These are phyloP conservation scores for Enchytraeus crypticus DNA, from an alignment of 2,888 invertebrate genomes.

Conservation along the genomic window DNA sequence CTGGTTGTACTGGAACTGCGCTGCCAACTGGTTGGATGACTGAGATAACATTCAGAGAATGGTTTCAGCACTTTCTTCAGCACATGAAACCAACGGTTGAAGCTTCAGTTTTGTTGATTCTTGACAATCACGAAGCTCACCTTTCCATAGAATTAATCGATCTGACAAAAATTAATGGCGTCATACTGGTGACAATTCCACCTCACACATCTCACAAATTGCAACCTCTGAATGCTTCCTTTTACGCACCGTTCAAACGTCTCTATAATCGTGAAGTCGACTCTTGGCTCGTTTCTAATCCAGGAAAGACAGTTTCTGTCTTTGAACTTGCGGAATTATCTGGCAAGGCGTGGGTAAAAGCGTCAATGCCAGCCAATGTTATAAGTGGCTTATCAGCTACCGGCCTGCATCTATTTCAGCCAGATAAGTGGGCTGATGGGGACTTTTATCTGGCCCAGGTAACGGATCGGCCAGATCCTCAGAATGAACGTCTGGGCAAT, in stretches of 20 bases:
- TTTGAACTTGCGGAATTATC: not conserved
- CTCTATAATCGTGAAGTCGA: conserved; percentile 6
- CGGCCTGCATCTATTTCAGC: not conserved
- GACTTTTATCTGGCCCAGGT: too few relatives aligned
- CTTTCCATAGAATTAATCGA: conserved; percentile 9
- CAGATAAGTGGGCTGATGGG: not conserved
- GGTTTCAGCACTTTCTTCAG: conserved; percentile 3
- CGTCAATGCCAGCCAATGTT: not conserved
- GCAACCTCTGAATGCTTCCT: conserved; percentile 16
- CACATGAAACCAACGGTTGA: not conserved
- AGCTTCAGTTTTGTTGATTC: conserved; percentile 2
- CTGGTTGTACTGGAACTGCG: conserved; percentile 4
- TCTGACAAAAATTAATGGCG: conserved; percentile 4
- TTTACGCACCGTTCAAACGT: conserved; percentile 10
- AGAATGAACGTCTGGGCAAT: too few relatives aligned
- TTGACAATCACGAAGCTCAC: conserved; percentile 16
- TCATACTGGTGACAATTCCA: conserved; percentile 9
- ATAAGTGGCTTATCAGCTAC: not conserved
- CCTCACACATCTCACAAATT: conserved; percentile 12
- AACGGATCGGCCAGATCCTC: too few relatives aligned
- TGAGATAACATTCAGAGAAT: not conserved
- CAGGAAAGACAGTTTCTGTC: not conserved
- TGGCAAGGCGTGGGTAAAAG: not conserved
- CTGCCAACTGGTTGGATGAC: conserved; percentile 7
- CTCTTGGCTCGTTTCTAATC: conserved; percentile 6